A percentile compares a stretch with the other conserved stretches of the same genome.
Conservation (phyloP, 2,888 invertebrate species). For the Heliconius charithonia region DNA sequence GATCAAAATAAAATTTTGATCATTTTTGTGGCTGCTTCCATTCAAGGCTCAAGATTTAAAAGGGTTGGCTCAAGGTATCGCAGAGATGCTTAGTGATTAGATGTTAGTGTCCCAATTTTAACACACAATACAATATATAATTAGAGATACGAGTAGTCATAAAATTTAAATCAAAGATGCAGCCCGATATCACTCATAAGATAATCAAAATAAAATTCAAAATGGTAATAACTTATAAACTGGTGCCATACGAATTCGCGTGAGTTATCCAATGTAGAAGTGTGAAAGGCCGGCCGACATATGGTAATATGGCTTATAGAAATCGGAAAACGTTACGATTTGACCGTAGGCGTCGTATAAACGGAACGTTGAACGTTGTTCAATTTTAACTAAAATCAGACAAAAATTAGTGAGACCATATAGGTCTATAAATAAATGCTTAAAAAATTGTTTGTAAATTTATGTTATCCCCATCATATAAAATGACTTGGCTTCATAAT, state of each 20-base stretch:
- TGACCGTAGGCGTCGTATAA: conserved; percentile 49
- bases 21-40: conserved; percentile 56
- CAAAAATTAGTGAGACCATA: background rate
- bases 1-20: too few relatives aligned
- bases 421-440: too few relatives aligned
- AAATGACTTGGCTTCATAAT: background rate
- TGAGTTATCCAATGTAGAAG: conserved; percentile 68
- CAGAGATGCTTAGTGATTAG: background rate
- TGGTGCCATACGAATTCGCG: conserved; percentile 52
- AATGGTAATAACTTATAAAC: background rate
- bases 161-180: background rate
- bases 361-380: conserved; percentile 17
- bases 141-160: background rate
- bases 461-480: background rate
- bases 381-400: background rate
- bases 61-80: conserved; percentile 26
- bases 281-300: conserved; percentile 74
- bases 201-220: conserved; percentile 3
- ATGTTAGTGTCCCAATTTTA: conserved; percentile 4
- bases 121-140: background rate
- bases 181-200: background rate
- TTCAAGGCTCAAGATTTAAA: conserved; percentile 49
- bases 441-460: background rate
- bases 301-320: conserved; percentile 77
- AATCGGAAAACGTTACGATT: conserved; percentile 66